A percentile compares a stretch with the other conserved stretches of the same genome.
These are phyloP conservation scores for Platalea minor DNA, from an alignment of 2,797 vertebrate genomes.

Conservation along the genomic window DNA sequence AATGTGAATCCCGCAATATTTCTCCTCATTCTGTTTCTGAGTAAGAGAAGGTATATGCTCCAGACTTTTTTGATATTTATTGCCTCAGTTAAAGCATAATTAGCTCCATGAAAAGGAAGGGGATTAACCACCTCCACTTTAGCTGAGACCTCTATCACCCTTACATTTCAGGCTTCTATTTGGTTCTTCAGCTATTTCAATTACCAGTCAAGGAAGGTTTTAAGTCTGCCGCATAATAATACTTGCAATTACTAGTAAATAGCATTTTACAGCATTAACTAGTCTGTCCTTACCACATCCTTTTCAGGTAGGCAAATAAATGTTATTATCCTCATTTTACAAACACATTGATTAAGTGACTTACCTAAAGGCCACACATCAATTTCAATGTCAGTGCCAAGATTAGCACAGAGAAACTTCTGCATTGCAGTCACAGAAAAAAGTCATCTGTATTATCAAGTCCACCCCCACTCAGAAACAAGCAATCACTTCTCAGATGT, in stretches of 20 bases:
- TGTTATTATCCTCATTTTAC: conserved; percentile 48
- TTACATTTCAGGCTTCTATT: neutral
- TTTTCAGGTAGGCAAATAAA: conserved; percentile 45
- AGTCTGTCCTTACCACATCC: conserved; percentile 1
- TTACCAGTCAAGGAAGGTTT: neutral
- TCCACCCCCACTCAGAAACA: neutral
- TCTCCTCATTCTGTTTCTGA: neutral
- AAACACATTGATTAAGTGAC: conserved; percentile 66
- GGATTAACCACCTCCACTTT: neutral
- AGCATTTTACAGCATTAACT: conserved; percentile 30
- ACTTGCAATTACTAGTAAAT: conserved; percentile 32
- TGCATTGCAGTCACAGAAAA: neutral
- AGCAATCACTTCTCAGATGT: neutral
- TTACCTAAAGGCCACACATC: conserved; percentile 59
- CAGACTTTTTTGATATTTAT: neutral
- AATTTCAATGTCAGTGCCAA: conserved; percentile 18
- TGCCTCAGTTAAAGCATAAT: neutral
- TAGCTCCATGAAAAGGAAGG: neutral
- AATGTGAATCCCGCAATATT: neutral
- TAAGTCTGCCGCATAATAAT: neutral
- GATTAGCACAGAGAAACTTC: conserved; percentile 1
- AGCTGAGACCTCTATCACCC: neutral
- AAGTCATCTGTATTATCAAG: neutral
- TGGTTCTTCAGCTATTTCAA: conserved; percentile 10
- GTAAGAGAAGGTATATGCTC: neutral